phyloP scores from a whole-genome alignment of 2,113 vertebrate species.

The Pteruthius melanotis region DNA sequence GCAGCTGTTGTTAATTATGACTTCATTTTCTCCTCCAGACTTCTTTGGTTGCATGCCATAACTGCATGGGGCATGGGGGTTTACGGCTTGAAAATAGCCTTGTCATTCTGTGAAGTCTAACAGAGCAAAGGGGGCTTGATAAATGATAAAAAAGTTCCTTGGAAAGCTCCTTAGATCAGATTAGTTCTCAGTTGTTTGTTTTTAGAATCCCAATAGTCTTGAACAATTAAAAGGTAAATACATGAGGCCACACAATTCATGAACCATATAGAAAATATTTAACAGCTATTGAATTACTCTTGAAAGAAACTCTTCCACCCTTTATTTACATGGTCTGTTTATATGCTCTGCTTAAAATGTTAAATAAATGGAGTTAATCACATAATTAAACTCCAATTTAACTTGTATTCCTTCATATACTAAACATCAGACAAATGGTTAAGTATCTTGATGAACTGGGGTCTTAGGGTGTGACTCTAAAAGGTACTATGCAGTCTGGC shows the following conservation, averaged over 20 bases:
- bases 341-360: constrained; percentile 2
- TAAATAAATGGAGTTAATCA: constrained; percentile 48
- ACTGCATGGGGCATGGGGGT: constrained; percentile 71
- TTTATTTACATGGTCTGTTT: constrained; percentile 45
- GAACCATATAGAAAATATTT: constrained; percentile 49
- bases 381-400: constrained; percentile 31
- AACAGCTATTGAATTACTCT: constrained; percentile 60
- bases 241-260: constrained; percentile 21
- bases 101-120: constrained; percentile 75
- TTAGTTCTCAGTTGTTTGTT: constrained; percentile 60
- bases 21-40: constrained; percentile 71
- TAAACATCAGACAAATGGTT: constrained; percentile 23
- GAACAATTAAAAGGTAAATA: constrained; percentile 55
- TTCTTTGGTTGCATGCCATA: constrained; percentile 72
- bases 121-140: constrained; percentile 73
- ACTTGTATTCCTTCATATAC: not conserved
- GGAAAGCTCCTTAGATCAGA: constrained; percentile 65
- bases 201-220: constrained; percentile 32
- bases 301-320: constrained; percentile 6
- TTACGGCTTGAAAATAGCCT: constrained; percentile 75
- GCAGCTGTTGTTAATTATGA: constrained; percentile 80
- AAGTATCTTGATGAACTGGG: constrained; percentile 1
- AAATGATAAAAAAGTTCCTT: constrained; percentile 66
- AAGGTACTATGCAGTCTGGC: not conserved
- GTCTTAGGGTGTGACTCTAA: not conserved